phyloP scores from a whole-genome alignment of 2,113 vertebrate genomes.

The Dicrurus megarhynchus region DNA sequence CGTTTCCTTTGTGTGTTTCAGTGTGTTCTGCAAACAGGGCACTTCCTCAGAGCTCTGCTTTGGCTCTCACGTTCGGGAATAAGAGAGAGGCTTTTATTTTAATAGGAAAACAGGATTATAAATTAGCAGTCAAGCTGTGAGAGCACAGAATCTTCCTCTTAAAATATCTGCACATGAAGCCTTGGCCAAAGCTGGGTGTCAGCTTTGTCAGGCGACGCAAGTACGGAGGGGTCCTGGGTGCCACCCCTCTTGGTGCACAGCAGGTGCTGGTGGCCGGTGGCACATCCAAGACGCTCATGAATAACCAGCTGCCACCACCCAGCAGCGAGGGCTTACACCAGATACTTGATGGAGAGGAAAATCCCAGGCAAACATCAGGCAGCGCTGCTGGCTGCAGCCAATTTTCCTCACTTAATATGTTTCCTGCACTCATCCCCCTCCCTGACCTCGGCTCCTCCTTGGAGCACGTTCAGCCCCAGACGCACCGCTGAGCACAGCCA shows the following conservation, averaged over 20 bases:
- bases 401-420: constrained; percentile 48
- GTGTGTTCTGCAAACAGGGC: constrained; percentile 55
- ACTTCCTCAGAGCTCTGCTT: constrained; percentile 31
- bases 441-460: constrained; percentile 56
- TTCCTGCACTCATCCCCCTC: constrained; percentile 45
- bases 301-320: background rate
- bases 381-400: constrained; percentile 27
- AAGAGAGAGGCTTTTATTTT: constrained; percentile 52
- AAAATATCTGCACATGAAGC: background rate
- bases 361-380: constrained; percentile 17
- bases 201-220: background rate
- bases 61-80: constrained; percentile 22
- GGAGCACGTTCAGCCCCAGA: constrained; percentile 35
- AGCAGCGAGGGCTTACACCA: background rate
- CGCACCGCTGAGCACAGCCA: background rate
- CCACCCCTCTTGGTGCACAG: background rate
- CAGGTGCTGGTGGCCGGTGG: background rate
- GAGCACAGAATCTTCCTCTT: background rate
- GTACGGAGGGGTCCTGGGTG: background rate
- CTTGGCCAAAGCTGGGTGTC: background rate
- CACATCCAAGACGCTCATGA: background rate
- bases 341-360: constrained; percentile 32
- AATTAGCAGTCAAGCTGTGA: background rate
- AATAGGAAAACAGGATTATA: constrained; percentile 30
- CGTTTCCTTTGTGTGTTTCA: constrained; percentile 47